phyloP scores from a whole-genome alignment of 2,113 vertebrate species.

The Heteronetta atricapilla region DNA sequence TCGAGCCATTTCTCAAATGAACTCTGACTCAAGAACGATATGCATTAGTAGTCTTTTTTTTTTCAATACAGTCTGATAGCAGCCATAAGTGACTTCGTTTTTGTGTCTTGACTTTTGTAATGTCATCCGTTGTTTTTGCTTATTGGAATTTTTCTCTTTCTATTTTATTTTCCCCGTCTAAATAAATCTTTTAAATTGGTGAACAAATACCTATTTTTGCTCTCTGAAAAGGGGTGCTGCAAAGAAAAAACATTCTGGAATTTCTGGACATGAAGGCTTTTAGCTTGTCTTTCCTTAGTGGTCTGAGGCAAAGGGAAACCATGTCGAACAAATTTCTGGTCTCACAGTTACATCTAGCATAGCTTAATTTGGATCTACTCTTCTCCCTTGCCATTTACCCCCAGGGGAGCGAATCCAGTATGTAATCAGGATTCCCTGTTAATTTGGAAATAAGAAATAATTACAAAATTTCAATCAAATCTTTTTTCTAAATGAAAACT shows the following conservation, averaged over 20 bases:
- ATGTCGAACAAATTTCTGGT: background rate
- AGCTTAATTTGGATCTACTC: background rate
- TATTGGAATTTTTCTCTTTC: background rate
- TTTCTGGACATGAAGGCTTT: background rate
- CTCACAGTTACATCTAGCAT: background rate
- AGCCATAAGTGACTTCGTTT: background rate
- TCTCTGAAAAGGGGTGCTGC: background rate
- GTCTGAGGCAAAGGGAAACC: background rate
- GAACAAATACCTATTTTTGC: background rate
- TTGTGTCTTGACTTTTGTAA: background rate
- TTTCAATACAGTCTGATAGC: background rate
- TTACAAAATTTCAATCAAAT: background rate
- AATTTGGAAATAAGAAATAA: background rate
- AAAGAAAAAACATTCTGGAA: background rate
- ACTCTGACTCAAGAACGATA: background rate
- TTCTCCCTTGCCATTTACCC: background rate
- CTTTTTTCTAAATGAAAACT: conserved; percentile 31
- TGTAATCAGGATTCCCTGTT: background rate
- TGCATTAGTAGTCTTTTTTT: background rate
- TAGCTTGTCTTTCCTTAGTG: background rate
- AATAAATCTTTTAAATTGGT: background rate
- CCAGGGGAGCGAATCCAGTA: background rate
- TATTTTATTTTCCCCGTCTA: background rate
- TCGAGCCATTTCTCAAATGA: background rate
- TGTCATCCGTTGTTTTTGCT: background rate